Percentiles rank a stretch among this genome's conserved stretches.
phyloP scores from a whole-genome alignment of 2,888 invertebrate genomes.

The Caenorhabditis virilis region DNA sequence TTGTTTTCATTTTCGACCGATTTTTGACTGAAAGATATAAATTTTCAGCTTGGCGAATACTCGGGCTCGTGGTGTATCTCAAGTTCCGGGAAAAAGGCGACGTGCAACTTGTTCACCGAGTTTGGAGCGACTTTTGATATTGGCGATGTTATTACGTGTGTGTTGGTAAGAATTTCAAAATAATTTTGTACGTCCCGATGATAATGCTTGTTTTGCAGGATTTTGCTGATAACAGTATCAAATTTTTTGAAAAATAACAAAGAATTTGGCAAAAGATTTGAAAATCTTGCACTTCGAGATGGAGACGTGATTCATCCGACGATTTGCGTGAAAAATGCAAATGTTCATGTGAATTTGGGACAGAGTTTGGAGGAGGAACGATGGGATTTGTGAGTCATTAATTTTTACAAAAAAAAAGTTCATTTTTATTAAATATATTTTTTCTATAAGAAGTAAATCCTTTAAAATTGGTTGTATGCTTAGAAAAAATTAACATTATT shows the following conservation, averaged over 20 bases:
- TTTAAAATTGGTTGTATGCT: too few relatives aligned
- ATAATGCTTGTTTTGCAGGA: slow-evolving; percentile 47
- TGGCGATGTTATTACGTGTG: slow-evolving; percentile 85
- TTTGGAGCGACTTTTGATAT: slow-evolving; percentile 79
- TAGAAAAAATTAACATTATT: too few relatives aligned
- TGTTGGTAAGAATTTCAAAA: slow-evolving; percentile 76
- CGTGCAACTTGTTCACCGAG: slow-evolving; percentile 79
- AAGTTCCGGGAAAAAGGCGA: slow-evolving; percentile 82
- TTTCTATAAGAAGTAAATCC: too few relatives aligned
- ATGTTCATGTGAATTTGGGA: slow-evolving; percentile 69
- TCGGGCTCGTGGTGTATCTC: slow-evolving; percentile 82
- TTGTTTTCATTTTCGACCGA: too few relatives aligned
- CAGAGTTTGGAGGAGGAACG: slow-evolving; percentile 24
- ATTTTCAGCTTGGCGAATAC: slow-evolving; percentile 75
- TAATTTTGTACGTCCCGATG: too few relatives aligned
- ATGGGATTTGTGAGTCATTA: slow-evolving; percentile 24
- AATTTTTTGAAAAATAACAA: slow-evolving; percentile 71
- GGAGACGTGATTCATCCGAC: slow-evolving; percentile 82
- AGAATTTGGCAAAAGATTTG: slow-evolving; percentile 70
- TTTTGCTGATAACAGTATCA: slow-evolving; percentile 63
- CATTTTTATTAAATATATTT: not conserved
- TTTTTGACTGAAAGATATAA: too few relatives aligned
- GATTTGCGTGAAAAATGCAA: slow-evolving; percentile 85
- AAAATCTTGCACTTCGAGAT: slow-evolving; percentile 69
- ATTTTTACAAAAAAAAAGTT: not conserved